Evolutionary conservation across 2,888 invertebrate genomes (phyloP), one percentile per base, ranked within the genome.

Genomic region (Syrista parreyssii): DNA sequence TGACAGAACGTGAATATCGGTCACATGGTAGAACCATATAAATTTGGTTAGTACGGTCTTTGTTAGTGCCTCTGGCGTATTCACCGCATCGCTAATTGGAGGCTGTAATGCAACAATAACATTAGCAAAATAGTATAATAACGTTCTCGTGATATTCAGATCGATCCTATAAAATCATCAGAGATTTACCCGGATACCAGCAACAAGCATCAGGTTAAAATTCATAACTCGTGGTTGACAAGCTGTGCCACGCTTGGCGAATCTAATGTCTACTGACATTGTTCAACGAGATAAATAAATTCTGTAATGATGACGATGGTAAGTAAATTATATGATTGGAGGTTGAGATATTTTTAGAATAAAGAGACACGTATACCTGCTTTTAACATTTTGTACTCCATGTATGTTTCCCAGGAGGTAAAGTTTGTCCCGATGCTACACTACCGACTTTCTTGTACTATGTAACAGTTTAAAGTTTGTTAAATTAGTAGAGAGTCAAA

Each of bases 41-140:
- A 73, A 73, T 35, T n/a, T 33, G 35, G 30, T 73, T 35, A 73
- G 32, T 33, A 30, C 74, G 74, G 35, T n/a, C 74, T 35, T 35
- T 73, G 74, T 73, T 15, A 32, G n/a, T n/a, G 12, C 74, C 34
- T 33, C 30, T 35, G 33, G 34, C 34, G 30, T 55, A 6, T 35
- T 73, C 33, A 30, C 74, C n/a, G 35, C 74, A 32, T 71, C 35
- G 35, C 30, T 34, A 33, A 73, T 33, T 73, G 74, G 35, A 12
- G 11, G 12, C 23, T 23, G 34, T 73, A 73, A 73, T 34, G 23
- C 11, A 82, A 82, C 84, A 87, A 88, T 87, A 88, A 87, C 84
- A 86, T 88, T 88, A 88, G 85, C 83, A 82, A 86, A 88, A 88
- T 85, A 84, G 86, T 86, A 84, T 87, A 86, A 88, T 85, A 86